Evolutionary conservation across 2,888 invertebrate genomes (phyloP).

Genomic region (Mesorhabditis spiculigera): DNA sequence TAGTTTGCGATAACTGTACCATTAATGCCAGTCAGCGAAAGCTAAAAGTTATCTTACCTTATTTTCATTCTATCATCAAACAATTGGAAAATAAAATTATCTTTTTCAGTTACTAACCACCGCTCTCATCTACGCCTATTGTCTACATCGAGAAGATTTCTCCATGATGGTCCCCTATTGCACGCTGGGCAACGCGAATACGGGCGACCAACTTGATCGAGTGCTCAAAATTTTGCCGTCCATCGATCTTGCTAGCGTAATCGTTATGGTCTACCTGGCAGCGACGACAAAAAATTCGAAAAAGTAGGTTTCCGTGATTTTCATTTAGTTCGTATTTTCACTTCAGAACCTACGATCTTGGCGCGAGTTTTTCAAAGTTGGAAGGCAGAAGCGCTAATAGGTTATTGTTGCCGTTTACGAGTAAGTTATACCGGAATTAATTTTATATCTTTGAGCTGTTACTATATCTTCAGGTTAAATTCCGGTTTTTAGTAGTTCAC

Average conservation of each 20-base stretch:
- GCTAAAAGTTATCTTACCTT: no score
- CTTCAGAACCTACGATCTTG: not conserved
- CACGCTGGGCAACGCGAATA: not conserved
- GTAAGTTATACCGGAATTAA: not conserved
- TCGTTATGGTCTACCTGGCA: not conserved
- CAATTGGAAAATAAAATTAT: not conserved
- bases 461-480: not conserved
- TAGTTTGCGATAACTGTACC: no score
- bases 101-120: not conserved
- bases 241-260: not conserved
- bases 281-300: not conserved
- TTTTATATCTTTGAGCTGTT: not conserved
- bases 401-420: not conserved
- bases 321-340: not conserved
- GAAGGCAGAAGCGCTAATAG: not conserved
- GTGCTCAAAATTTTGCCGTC: not conserved
- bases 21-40: no score
- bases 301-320: not conserved
- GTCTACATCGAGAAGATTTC: not conserved
- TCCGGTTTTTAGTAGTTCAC: not conserved
- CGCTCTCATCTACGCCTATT: not conserved
- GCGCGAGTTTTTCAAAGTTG: not conserved
- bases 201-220: not conserved
- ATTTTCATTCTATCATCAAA: no score
- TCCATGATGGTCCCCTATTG: constrained; percentile 1